Evolutionary conservation across 2,113 vertebrate species (phyloP).

Genomic region (Grallaria varia): DNA sequence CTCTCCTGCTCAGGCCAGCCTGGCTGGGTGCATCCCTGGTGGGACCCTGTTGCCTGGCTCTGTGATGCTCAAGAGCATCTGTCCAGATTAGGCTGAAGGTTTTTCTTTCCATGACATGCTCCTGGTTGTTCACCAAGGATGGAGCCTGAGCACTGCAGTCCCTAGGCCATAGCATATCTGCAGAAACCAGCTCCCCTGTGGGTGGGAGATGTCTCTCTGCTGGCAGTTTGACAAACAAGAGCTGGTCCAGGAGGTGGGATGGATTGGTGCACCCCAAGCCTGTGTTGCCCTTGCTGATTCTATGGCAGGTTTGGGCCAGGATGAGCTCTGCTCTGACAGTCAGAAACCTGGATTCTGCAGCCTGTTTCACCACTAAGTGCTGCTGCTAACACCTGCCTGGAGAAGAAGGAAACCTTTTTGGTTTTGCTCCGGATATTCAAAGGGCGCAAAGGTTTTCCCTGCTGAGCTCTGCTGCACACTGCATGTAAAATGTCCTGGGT

Average conservation of each 20-base stretch:
- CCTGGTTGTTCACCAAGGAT: background rate
- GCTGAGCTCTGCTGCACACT: background rate
- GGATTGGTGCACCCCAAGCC: background rate
- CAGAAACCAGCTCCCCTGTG: background rate
- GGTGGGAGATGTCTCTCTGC: background rate
- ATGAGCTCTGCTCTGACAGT: background rate
- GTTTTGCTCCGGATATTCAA: background rate
- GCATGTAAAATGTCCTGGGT: rapidly evolving
- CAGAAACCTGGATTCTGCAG: background rate
- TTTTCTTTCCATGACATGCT: background rate
- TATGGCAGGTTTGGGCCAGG: background rate
- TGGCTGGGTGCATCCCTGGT: background rate
- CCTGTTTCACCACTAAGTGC: background rate
- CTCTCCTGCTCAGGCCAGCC: background rate
- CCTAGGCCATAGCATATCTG: background rate
- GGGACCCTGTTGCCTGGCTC: background rate
- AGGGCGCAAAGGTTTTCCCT: background rate
- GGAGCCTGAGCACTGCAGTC: background rate
- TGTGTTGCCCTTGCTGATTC: background rate
- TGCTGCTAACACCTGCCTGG: background rate
- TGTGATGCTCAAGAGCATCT: background rate
- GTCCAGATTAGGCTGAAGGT: background rate
- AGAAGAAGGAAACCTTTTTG: background rate
- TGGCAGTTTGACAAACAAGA: background rate
- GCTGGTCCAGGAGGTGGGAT: background rate